Base-by-base conservation (phyloP, 2,113 vertebrate genomes). In the Anser cygnoides region DNA sequence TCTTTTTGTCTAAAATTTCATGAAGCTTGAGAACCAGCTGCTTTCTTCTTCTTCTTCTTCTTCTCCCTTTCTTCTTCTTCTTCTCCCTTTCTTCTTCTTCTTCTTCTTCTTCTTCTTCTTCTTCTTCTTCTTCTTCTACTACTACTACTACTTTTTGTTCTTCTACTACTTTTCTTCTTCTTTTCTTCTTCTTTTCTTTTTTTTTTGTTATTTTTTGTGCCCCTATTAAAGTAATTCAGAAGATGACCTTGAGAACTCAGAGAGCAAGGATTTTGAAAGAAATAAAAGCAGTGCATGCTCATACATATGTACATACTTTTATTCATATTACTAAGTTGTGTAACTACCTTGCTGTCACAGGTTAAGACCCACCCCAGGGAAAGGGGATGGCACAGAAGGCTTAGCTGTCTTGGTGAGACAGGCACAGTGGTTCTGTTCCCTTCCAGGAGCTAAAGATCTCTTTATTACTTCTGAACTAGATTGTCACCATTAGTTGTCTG, bases 301-400 rank as follows among this genome's bases (percentile, higher is more conserved):
- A 49, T 49, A 49, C 46, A 49, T 59, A 2, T 13, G 39, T 50
- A 58, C 77, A 4, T 10, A 41, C 31, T 43, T 74, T 14, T 31
- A 65, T 78, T 70, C 28, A 21, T 66, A 31, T 22, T 73, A n/a
- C 20, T 35, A 29, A 57, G 5, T 19, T 78, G 7, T 31, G 22
- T 39, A 49, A 29, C 54, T 10, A 28, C 41, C 22, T 73, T 75
- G 22, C 9, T 58, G 7, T 49, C 67, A 74, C 10, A 17, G 29
- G 3, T 43, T 10, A 58, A 62, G 77, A 50, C 13, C 0, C 1
- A 11, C 8, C 29, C 3, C 1, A 0, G 16, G 7, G 10, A 5
- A 2, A 22, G 8, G 10, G 14, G 4, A 13, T 57, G 22, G 8
- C 41, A 82, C 8, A 10, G 26, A 62, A 20, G 8, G 7, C 46